Percentiles rank a stretch among this genome's conserved stretches.
phyloP scores from a whole-genome alignment of 2,113 vertebrate genomes.

The Sigmodon hispidus region DNA sequence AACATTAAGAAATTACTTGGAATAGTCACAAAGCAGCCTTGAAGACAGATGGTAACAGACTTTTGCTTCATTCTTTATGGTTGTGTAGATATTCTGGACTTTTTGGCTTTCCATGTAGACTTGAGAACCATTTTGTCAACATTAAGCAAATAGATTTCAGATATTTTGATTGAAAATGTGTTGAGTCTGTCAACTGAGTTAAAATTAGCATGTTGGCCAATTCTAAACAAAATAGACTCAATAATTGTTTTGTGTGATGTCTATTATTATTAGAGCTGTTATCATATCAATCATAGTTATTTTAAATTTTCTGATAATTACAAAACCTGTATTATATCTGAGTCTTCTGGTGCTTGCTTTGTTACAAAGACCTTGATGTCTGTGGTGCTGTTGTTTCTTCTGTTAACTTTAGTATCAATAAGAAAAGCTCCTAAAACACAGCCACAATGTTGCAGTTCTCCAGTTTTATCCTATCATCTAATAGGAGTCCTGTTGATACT shows the following conservation, averaged over 20 bases:
- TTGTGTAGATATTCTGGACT: not conserved
- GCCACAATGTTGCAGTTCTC: not conserved
- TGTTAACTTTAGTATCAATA: not conserved
- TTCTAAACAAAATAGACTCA: not conserved
- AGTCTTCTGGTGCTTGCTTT: not conserved
- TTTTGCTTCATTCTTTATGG: not conserved
- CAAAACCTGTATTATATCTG: not conserved
- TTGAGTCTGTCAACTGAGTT: not conserved
- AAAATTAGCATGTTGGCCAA: not conserved
- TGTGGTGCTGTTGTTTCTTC: not conserved
- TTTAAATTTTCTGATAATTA: not conserved
- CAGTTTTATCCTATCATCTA: not conserved
- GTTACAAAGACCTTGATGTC: not conserved
- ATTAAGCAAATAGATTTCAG: not conserved
- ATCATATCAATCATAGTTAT: not conserved
- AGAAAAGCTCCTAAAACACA: not conserved
- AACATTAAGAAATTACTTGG: conserved; percentile 12
- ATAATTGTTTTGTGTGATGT: not conserved
- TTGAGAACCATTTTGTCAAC: not conserved
- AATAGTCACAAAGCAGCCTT: not conserved
- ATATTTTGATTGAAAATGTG: not conserved
- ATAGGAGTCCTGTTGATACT: not conserved
- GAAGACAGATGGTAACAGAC: too few relatives aligned
- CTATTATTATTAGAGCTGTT: not conserved
- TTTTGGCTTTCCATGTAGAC: not conserved